phyloP scores from a whole-genome alignment of 1,140 invertebrate species.

The Macrocentrus cingulum region DNA sequence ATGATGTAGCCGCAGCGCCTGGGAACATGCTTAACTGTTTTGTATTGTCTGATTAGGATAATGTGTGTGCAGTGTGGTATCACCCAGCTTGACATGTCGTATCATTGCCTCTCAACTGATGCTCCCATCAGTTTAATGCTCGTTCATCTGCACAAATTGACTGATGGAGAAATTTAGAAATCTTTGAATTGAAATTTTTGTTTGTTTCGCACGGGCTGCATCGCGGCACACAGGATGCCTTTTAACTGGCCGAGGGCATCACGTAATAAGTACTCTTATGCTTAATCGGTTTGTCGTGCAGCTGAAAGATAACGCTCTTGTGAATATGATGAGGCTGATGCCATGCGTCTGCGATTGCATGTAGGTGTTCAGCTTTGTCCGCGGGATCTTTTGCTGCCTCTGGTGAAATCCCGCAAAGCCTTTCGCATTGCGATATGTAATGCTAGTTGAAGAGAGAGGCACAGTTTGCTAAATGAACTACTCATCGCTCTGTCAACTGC shows the following conservation, averaged over 20 bases:
- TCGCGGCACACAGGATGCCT: conserved; percentile 8
- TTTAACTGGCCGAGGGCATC: conserved; percentile 15
- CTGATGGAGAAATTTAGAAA: too few species aligned
- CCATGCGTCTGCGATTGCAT: conserved; percentile 22
- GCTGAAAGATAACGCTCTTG: conserved; percentile 29
- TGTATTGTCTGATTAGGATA: conserved; percentile 50
- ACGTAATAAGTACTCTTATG: conserved; percentile 10
- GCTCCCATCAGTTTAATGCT: conserved; percentile 9
- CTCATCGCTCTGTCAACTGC: conserved; percentile 22
- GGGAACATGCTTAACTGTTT: conserved; percentile 53
- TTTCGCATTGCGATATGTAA: conserved; percentile 31
- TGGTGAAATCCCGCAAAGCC: conserved; percentile 39
- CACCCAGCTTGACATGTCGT: conserved; percentile 26
- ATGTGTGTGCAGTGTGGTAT: conserved; percentile 27
- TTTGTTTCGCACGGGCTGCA: too few species aligned
- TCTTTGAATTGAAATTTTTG: too few species aligned
- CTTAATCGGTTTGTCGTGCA: conserved; percentile 32
- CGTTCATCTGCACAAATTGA: too few species aligned
- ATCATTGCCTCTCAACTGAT: not conserved
- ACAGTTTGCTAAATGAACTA: conserved; percentile 17
- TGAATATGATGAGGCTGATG: conserved; percentile 7
- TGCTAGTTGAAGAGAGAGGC: not conserved
- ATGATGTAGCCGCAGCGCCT: conserved; percentile 30
- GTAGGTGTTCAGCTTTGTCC: conserved; percentile 24
- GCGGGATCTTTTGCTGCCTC: conserved; percentile 8